Conservation (phyloP, 1,140 invertebrate genomes). For the Homalodisca vitripennis region DNA sequence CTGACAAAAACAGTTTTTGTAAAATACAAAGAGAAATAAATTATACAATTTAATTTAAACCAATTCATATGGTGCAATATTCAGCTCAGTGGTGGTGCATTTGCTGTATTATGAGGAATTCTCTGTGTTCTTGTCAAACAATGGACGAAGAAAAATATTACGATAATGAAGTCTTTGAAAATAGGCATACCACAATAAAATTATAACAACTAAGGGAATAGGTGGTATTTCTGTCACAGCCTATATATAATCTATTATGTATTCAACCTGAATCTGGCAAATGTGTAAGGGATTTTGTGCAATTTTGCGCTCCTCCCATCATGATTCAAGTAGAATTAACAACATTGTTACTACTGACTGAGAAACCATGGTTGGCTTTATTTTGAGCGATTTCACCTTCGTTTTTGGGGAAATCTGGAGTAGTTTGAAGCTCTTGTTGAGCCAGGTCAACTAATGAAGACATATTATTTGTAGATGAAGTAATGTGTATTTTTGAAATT, state of each 20-base stretch:
- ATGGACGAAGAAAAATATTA: too few species aligned
- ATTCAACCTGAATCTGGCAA: neutral
- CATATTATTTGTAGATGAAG: neutral
- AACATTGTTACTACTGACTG: neutral
- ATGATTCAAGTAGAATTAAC: neutral
- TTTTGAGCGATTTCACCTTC: neutral
- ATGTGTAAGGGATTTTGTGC: neutral
- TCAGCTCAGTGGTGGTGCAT: too few species aligned
- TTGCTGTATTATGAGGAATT: too few species aligned
- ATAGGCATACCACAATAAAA: too few species aligned
- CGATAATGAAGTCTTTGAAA: too few species aligned
- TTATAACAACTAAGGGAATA: too few species aligned
- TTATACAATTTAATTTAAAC: too few species aligned
- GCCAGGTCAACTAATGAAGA: neutral
- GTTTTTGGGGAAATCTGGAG: neutral
- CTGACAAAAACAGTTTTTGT: too few species aligned
- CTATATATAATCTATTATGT: neutral
- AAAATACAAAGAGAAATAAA: too few species aligned
- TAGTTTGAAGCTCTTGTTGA: neutral
- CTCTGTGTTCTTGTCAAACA: too few species aligned
- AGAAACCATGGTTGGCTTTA: neutral
- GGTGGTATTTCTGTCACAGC: constrained; percentile 10
- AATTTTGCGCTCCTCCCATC: neutral
- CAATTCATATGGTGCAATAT: too few species aligned
- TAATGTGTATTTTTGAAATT: neutral